Evolutionary conservation across 2,888 invertebrate species (phyloP).

Genomic region (Parapristionchus giblindavisi): DNA sequence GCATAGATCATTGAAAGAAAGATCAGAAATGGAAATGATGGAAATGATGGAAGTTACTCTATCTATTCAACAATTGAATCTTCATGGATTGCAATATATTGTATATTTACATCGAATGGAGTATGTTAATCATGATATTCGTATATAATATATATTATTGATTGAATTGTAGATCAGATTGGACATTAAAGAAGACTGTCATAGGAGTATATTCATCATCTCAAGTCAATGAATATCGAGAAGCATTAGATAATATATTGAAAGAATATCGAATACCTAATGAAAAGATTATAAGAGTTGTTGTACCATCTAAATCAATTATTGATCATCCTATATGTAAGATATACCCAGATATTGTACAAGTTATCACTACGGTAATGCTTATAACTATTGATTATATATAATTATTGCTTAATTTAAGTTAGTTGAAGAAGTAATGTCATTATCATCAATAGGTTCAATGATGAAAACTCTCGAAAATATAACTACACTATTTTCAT

Average conservation of each 20-base stretch:
- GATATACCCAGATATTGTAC: constrained; percentile 16
- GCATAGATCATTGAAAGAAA: neutral
- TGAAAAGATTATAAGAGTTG: constrained; percentile 21
- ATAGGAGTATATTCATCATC: constrained; percentile 28
- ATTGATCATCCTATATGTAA: neutral
- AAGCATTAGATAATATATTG: neutral
- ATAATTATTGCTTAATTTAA: neutral
- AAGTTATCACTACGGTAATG: constrained; percentile 6
- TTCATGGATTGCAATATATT: constrained; percentile 24
- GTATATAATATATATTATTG: no score
- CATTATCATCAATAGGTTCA: neutral
- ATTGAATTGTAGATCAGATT: neutral
- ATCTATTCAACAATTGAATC: neutral
- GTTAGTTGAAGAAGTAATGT: constrained; percentile 28
- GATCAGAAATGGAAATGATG: constrained; percentile 6
- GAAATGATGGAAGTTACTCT: constrained; percentile 1
- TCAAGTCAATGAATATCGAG: constrained; percentile 9
- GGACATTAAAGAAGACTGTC: constrained; percentile 14
- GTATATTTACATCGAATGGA: neutral
- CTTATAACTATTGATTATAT: neutral
- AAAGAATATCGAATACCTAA: constrained; percentile 22
- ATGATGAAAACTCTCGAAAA: neutral
- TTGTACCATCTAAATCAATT: constrained; percentile 9
- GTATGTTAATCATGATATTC: neutral
- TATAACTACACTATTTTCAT: neutral